phyloP scores from a whole-genome alignment of 1,140 invertebrate species.

The Olivierus martensii region DNA sequence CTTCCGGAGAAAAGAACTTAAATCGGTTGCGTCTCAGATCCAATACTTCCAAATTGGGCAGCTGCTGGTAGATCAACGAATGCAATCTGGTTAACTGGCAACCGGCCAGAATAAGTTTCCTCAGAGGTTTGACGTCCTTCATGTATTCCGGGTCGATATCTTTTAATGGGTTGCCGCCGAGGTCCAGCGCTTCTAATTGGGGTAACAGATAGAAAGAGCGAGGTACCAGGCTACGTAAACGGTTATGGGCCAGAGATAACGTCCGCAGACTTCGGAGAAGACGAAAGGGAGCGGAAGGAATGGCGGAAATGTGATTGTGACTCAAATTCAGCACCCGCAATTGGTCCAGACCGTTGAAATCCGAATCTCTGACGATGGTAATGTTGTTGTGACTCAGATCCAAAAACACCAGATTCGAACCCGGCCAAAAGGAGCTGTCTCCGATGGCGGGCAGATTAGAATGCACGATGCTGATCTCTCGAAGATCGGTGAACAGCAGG shows the following conservation, averaged over 20 bases:
- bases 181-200: conserved; percentile 49
- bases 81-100: conserved; percentile 21
- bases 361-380: conserved; percentile 39
- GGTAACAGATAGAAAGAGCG: conserved; percentile 49
- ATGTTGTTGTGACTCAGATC: conserved; percentile 64
- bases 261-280: conserved; percentile 45
- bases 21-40: conserved; percentile 49
- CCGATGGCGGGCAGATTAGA: conserved; percentile 64
- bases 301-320: conserved; percentile 35
- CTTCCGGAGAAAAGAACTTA: conserved; percentile 35
- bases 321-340: conserved; percentile 34
- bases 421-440: conserved; percentile 57
- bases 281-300: conserved; percentile 53
- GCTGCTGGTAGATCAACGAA: conserved; percentile 20
- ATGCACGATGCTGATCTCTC: conserved; percentile 56
- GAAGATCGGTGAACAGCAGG: conserved; percentile 46
- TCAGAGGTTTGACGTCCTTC: conserved; percentile 30
- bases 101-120: conserved; percentile 46
- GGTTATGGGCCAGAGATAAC: conserved; percentile 53
- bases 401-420: conserved; percentile 47
- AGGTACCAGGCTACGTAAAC: conserved; percentile 48
- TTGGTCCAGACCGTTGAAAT: conserved; percentile 31
- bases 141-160: conserved; percentile 46
- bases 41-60: conserved; percentile 20
- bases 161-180: conserved; percentile 56